A percentile compares a stretch with the other conserved stretches of the same genome.
Conservation (phyloP, 2,888 invertebrate species). For the Pterobdella sp. region DNA sequence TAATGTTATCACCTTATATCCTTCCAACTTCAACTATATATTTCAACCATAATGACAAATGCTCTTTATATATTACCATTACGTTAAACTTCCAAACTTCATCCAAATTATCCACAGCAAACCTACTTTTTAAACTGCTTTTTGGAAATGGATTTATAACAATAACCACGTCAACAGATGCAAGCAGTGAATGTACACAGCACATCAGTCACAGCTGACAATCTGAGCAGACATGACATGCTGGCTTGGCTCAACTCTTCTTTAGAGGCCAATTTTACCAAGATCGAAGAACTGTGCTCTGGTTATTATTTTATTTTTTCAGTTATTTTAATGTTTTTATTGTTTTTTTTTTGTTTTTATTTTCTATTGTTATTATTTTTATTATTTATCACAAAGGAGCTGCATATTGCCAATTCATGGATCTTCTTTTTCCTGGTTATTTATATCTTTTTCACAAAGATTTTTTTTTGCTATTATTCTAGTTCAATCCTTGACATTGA, state of each 20-base stretch:
- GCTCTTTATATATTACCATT: too few relatives aligned
- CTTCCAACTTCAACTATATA: too few relatives aligned
- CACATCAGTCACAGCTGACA: constrained; percentile 92
- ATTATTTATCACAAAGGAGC: constrained; percentile 56
- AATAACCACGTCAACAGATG: too few relatives aligned
- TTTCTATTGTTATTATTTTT: constrained; percentile 5
- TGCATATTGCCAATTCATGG: constrained; percentile 98
- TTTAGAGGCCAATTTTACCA: constrained; percentile 74
- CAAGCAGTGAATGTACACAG: constrained; percentile 83
- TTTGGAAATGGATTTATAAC: too few relatives aligned
- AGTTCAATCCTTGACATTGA: too few relatives aligned
- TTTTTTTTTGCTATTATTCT: too few relatives aligned
- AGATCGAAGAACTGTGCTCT: constrained; percentile 95
- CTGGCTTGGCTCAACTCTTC: constrained; percentile 96
- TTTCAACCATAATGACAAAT: too few relatives aligned
- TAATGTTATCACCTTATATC: too few relatives aligned
- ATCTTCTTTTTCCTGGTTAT: constrained; percentile 81
- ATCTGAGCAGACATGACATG: constrained; percentile 96
- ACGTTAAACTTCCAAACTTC: too few relatives aligned
- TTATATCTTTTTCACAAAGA: background rate
- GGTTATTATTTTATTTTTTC: constrained; percentile 59
- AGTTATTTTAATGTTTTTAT: background rate
- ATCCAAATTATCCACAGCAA: too few relatives aligned
- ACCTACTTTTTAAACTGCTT: background rate
- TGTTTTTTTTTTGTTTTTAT: background rate